Conservation (phyloP, 2,113 vertebrate species). For the Propithecus coquereli region DNA sequence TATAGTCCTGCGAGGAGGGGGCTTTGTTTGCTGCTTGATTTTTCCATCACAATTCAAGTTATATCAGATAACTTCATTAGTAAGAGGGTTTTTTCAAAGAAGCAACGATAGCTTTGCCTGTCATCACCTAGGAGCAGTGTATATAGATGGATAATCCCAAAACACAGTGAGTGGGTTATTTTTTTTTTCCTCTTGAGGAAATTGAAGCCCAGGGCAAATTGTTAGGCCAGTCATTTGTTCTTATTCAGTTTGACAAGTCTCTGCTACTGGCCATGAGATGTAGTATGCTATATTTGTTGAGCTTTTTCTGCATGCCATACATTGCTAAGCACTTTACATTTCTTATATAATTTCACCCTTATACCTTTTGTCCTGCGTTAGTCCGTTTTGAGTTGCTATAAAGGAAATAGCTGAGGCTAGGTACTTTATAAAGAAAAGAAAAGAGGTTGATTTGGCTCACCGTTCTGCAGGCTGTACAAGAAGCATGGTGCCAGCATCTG, state of each 20-base stretch:
- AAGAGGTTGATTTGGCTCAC: too few relatives aligned
- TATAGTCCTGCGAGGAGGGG: neutral
- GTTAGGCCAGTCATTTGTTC: neutral
- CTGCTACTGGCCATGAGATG: neutral
- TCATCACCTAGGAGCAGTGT: neutral
- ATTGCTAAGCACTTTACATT: neutral
- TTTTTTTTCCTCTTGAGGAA: neutral
- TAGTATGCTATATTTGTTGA: neutral
- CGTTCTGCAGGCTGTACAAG: too few relatives aligned
- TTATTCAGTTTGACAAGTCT: neutral
- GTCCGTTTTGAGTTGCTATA: too few relatives aligned
- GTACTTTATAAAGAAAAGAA: too few relatives aligned
- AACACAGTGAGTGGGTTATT: neutral
- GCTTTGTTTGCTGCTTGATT: neutral
- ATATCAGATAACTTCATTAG: neutral
- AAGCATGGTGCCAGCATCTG: too few relatives aligned
- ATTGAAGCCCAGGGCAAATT: neutral
- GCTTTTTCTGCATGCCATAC: neutral
- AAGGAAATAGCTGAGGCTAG: too few relatives aligned
- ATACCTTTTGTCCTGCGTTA: neutral
- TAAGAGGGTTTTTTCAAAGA: slow-evolving; percentile 10
- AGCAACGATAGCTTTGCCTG: slow-evolving; percentile 11
- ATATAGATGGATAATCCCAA: neutral
- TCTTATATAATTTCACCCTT: neutral
- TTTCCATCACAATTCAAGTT: slow-evolving; percentile 48